Evolutionary conservation across 2,797 vertebrate species (phyloP).

Genomic region (Poecile montanus): DNA sequence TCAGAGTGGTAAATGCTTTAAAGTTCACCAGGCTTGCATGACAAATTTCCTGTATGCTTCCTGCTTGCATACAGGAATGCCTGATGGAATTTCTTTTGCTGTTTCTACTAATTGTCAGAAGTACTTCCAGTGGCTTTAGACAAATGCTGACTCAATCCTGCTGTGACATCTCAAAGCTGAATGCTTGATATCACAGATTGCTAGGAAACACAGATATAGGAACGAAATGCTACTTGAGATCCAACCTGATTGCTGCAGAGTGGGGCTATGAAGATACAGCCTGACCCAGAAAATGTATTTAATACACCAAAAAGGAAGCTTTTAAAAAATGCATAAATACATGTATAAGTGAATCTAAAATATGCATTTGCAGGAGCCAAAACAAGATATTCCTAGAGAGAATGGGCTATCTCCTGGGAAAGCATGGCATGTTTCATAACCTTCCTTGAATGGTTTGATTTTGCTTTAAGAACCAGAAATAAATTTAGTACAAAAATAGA

Average conservation of each 20-base stretch:
- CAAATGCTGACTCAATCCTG: conserved; percentile 56
- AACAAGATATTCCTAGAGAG: conserved; percentile 55
- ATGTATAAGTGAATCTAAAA: conserved; percentile 25
- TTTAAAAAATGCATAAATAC: conserved; percentile 49
- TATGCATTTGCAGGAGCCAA: conserved; percentile 15
- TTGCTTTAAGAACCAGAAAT: background rate
- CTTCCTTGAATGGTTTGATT: background rate
- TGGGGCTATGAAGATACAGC: background rate
- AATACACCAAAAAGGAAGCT: conserved; percentile 36
- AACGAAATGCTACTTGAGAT: background rate
- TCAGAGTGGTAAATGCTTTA: conserved; percentile 28
- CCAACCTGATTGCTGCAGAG: background rate
- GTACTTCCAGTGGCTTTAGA: conserved; percentile 44
- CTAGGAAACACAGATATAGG: conserved; percentile 6
- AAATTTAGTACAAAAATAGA: background rate
- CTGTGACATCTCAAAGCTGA: conserved; percentile 43
- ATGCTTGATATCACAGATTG: conserved; percentile 7
- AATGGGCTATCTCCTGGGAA: conserved; percentile 1
- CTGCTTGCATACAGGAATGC: background rate
- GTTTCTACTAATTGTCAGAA: conserved; percentile 48
- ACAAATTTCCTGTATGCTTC: conserved; percentile 17
- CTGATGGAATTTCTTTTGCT: conserved; percentile 7
- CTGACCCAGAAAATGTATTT: conserved; percentile 45
- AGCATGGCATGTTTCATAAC: background rate
- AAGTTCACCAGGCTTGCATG: conserved; percentile 42